Base-by-base conservation (phyloP, 2,113 vertebrate species). In the Dipodomys merriami region DNA sequence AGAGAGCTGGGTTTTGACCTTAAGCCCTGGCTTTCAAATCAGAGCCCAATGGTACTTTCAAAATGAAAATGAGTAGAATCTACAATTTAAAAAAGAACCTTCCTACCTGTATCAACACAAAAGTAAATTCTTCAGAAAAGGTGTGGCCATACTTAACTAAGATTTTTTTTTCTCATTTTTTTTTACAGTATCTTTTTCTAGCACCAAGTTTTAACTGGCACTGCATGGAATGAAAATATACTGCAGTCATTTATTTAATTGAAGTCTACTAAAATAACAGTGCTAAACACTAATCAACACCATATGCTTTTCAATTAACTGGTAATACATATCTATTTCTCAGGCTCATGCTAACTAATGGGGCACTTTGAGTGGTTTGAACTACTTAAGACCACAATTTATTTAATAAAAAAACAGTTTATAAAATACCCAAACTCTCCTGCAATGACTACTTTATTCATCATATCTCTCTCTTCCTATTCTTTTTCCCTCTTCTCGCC, bases 261-360 rank as follows among this genome's bases (percentile, higher is more conserved):
- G 94, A 97, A 86, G 91, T 95, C 95, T 96, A 97, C 95, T 97
- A 93, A 97, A 97, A 97, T 88, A 94, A 80, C 68, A 96, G 96
- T 74, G 64, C 91, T 96, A 97, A 96, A 92, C 86, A 91, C 95
- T 96, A 97, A 98, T 97, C 96, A 97, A 97, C 96, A 97, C 92
- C 95, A 95, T 94, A 97, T 97, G 95, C 94, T 98, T 97, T 97
- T 96, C 97, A 98, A 97, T 97, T 97, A 97, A 86, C 83, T 97
- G 91, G 94, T 84, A 97, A 97, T 96, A 97, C 86, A 69, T 76
- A 97, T 92, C 87, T 97, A 89, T 97, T 97, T 96, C 94, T 97
- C 93, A 96, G 97, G 94, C 71, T 96, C 88, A n/a, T 92, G 74
- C 74, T 97, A 97, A 96, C 83, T 96, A 97, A 98, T 92, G 68